Evolutionary conservation across 2,113 vertebrate genomes (phyloP), one percentile per base, ranked within the genome.

Genomic region (Gracilinanus agilis): DNA sequence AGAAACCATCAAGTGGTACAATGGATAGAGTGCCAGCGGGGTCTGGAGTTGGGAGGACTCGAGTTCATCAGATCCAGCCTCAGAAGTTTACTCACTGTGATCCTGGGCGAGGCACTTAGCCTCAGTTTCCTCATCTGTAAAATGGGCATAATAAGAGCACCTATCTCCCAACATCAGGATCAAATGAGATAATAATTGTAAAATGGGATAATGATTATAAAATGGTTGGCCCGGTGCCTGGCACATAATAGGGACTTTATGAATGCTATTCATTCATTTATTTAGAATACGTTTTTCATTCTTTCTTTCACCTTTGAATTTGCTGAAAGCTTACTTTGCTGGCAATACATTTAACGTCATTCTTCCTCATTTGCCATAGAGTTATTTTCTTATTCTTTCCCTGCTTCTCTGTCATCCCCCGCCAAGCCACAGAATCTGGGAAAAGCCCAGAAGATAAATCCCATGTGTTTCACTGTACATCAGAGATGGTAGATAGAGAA

Each of bases 331-430:
- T n/a, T n/a, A 34, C n/a, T 75, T 83, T 83, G n/a, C 67, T 83
- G 67, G 40, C 34, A 21, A 16, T 9, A 83, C n/a, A 40, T 23
- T 8, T 83, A 83, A 83, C 40, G 67, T 16, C 34, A 83, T 19
- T 83, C 34, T 83, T 55, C 96, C 55, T 44, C 27, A n/a, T 2
- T n/a, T 95, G 11, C 89, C 54, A 90, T 88, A 92, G 49, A 9
- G 92, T 0, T 61, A 13, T 27, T 53, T 44, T 89, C 19, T 53
- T 92, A 0, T 40, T 54, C 95, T 95, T 94, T 90, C 90, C 93
- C 16, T 91, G 67, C 93, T 95, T 91, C 53, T 93, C 55, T 56
- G 55, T 91, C 49, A 58, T 91, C 0, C 0, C 0, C 0, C 94
- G 49, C 54, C 95, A 44, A 92, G 0, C 10, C 94, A n/a, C 75